These are phyloP conservation scores for Terebella lapidaria DNA, from an alignment of 2,888 invertebrate genomes.

Conservation along the genomic window DNA sequence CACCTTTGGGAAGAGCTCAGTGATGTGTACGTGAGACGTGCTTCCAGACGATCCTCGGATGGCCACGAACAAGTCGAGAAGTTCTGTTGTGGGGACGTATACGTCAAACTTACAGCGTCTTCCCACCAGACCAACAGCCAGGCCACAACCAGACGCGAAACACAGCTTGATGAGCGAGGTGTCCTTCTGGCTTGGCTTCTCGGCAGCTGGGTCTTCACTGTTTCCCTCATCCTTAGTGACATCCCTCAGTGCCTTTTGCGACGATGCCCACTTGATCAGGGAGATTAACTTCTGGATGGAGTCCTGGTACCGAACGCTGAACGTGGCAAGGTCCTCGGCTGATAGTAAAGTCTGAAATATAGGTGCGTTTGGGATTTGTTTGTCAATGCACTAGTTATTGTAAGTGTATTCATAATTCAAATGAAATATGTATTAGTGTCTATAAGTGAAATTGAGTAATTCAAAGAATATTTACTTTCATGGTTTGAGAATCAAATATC, in stretches of 20 bases:
- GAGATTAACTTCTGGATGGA: constrained; percentile 1
- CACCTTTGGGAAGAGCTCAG: not conserved
- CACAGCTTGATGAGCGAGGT: constrained; percentile 17
- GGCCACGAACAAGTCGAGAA: constrained; percentile 31
- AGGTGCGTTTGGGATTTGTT: too few relatives aligned
- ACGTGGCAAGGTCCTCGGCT: not conserved
- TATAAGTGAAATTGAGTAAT: too few relatives aligned
- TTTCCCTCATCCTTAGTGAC: too few relatives aligned
- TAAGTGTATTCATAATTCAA: too few relatives aligned
- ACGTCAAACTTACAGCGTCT: constrained; percentile 45
- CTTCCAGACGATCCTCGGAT: constrained; percentile 42
- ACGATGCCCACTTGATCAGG: constrained; percentile 6
- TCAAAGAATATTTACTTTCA: too few relatives aligned
- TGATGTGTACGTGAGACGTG: constrained; percentile 33
- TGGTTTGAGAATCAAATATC: too few relatives aligned
- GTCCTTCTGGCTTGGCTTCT: not conserved
- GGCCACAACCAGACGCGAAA: constrained; percentile 43
- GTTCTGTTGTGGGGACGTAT: constrained; percentile 18
- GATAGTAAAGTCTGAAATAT: not conserved
- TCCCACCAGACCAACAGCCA: constrained; percentile 46
- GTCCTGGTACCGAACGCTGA: not conserved
- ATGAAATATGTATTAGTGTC: too few relatives aligned
- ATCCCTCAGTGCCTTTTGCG: too few relatives aligned
- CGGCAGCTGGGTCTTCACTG: not conserved
- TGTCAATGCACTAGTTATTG: too few relatives aligned